A percentile compares a stretch with the other conserved stretches of the same genome.
These are phyloP conservation scores for Thelaira solivaga DNA, from an alignment of 2,888 invertebrate species.

Conservation along the genomic window DNA sequence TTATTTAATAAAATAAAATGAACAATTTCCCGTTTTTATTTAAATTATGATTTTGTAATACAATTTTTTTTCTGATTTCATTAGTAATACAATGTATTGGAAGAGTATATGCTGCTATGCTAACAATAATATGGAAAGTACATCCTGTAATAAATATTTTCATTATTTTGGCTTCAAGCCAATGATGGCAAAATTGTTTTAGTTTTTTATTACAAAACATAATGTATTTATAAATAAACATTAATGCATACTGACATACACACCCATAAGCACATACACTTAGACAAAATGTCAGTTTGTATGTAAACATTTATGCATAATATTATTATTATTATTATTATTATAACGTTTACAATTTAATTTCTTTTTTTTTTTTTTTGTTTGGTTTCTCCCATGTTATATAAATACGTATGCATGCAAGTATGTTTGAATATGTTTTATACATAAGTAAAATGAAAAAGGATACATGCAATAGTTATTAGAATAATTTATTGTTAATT, in stretches of 20 bases:
- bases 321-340: too few relatives aligned
- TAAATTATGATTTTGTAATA: slow-evolving; percentile 4
- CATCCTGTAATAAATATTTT: slow-evolving; percentile 58
- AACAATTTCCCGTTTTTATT: slow-evolving; percentile 46
- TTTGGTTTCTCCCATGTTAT: slow-evolving; percentile 1
- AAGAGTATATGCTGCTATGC: slow-evolving; percentile 20
- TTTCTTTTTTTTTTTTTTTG: too few relatives aligned
- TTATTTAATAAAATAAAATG: not conserved
- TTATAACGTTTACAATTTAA: slow-evolving; percentile 19
- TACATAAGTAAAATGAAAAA: slow-evolving; percentile 39
- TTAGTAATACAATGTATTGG: slow-evolving; percentile 11
- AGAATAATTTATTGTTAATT: slow-evolving; percentile 56
- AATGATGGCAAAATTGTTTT: slow-evolving; percentile 46
- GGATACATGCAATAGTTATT: slow-evolving; percentile 53
- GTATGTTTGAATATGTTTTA: too few relatives aligned
- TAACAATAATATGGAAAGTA: slow-evolving; percentile 32
- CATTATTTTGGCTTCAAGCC: slow-evolving; percentile 52
- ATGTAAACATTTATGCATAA: not conserved
- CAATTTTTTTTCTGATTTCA: slow-evolving; percentile 12
- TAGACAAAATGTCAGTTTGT: not conserved
- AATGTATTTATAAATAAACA: slow-evolving; percentile 6
- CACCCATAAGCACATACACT: not conserved
- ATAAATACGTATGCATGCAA: too few relatives aligned
- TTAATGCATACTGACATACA: not conserved
- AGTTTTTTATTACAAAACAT: slow-evolving; percentile 31